phyloP scores from a whole-genome alignment of 2,113 vertebrate species.

The Etheostoma spectabile region DNA sequence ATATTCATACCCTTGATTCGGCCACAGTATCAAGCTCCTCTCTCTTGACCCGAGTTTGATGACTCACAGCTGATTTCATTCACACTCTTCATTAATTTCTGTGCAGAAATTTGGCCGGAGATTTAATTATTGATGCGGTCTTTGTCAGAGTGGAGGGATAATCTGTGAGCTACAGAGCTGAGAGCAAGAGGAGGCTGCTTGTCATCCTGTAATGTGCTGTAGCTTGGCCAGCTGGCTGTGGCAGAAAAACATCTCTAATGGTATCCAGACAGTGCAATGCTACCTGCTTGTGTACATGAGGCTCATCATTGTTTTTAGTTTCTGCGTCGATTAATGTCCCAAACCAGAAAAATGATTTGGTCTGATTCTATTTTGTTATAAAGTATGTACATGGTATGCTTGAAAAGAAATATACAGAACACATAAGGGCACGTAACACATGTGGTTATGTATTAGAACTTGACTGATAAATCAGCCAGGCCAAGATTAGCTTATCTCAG shows the following conservation, averaged over 20 bases:
- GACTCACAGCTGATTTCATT: conserved; percentile 74
- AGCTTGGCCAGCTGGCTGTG: not conserved
- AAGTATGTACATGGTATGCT: not conserved
- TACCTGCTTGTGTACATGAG: not conserved
- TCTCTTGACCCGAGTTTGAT: conserved; percentile 56
- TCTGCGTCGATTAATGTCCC: not conserved
- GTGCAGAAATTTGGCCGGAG: conserved; percentile 63
- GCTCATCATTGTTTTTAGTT: not conserved
- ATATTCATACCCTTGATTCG: conserved; percentile 48
- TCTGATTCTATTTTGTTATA: not conserved
- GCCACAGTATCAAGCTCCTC: conserved; percentile 42
- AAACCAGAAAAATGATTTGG: not conserved
- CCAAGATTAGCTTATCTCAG: too few relatives aligned
- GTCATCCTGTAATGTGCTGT: conserved; percentile 34
- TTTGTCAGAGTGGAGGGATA: conserved; percentile 64
- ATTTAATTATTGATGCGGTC: conserved; percentile 82
- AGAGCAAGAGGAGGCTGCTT: conserved; percentile 37
- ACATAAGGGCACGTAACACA: too few relatives aligned
- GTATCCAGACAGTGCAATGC: not conserved
- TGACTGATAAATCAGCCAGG: not conserved
- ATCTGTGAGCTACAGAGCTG: conserved; percentile 54
- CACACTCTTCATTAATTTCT: conserved; percentile 72
- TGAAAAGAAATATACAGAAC: not conserved
- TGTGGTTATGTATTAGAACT: not conserved
- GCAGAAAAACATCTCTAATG: not conserved